A percentile compares a stretch with the other conserved stretches of the same genome.
Evolutionary conservation across 2,797 vertebrate species (phyloP).

Genomic region (Huso huso): DNA sequence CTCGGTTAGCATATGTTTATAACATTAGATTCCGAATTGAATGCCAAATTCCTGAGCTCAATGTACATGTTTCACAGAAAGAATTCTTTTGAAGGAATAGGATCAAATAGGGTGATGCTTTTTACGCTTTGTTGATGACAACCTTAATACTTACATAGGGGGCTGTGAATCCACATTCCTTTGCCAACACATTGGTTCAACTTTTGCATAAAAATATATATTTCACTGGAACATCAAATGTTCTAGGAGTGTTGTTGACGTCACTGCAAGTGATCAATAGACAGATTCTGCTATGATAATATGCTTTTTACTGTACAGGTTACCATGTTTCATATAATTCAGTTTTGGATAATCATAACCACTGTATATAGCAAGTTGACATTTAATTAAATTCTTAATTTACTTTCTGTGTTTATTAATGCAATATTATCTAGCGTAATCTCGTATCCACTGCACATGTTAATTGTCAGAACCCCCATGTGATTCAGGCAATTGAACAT

Average conservation of each 20-base stretch:
- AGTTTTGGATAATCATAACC: too few species aligned
- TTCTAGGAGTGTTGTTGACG: neutral
- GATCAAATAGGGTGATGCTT: neutral
- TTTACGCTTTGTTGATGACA: conserved; percentile 3
- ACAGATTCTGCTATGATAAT: too few species aligned
- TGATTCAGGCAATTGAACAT: too few species aligned
- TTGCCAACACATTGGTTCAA: neutral
- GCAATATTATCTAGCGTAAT: too few species aligned
- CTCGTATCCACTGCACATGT: too few species aligned
- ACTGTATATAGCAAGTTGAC: too few species aligned
- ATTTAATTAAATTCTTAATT: too few species aligned
- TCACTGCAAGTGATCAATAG: too few species aligned
- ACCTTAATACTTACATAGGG: conserved; percentile 6
- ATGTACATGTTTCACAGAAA: neutral
- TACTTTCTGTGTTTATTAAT: too few species aligned
- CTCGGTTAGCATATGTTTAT: neutral
- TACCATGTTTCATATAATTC: too few species aligned
- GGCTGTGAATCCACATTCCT: neutral
- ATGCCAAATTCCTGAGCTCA: conserved; percentile 5
- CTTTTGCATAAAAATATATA: neutral
- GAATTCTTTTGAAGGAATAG: neutral
- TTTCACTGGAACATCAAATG: neutral
- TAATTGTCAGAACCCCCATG: too few species aligned
- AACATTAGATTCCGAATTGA: neutral
- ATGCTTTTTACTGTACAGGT: too few species aligned